Base-by-base conservation (phyloP, 1,140 invertebrate genomes). In the Anthonomus grandis region DNA sequence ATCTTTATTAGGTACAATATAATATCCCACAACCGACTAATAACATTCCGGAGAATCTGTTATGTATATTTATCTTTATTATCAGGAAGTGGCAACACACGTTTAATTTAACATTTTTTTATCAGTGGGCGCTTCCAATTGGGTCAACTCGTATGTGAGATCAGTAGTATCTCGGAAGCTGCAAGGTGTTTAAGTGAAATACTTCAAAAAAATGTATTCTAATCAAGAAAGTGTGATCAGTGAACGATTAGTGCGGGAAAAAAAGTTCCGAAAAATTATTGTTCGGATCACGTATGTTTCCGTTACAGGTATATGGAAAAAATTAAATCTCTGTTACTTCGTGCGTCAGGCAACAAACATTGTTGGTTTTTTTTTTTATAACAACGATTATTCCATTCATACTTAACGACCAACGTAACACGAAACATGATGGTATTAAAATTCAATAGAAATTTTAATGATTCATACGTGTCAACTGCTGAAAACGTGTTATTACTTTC, bases 51-150 rank as follows among this genome's bases (percentile, higher is more conserved):
- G 13, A 12, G 31, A 34, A 34, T 34, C 31, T 34, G 31, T 34
- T 34, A 34, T 34, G 31, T 34, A 48, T 48, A 31, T 48, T 48
- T 48, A 19, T 31, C 46, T 48, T 48, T 19, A 31, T 48, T 48
- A 48, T 48, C 46, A 48, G 46, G n/a, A 18, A 48, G 17, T 23
- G 18, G 6, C 42, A 23, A 48, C 4, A 13, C 18, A 22, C 1
- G 15, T 19, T 9, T 48, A 27, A 31, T 48, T 48, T 23, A 48
- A 19, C 46, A 48, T 15, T 15, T 34, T 48, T 48, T 48, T 48
- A 48, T 48, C 46, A 34, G 24, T 15, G 23, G 17, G 12, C 12
- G 19, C 4, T 42, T 42, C n/a, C 42, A 45, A 23, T 12, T 45
- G 17, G 42, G 42, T 45, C 42, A 45, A 23, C 19, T 15, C 18